Evolutionary conservation across 2,888 invertebrate genomes (phyloP).

Genomic region (Allophyes oxyacanthae): DNA sequence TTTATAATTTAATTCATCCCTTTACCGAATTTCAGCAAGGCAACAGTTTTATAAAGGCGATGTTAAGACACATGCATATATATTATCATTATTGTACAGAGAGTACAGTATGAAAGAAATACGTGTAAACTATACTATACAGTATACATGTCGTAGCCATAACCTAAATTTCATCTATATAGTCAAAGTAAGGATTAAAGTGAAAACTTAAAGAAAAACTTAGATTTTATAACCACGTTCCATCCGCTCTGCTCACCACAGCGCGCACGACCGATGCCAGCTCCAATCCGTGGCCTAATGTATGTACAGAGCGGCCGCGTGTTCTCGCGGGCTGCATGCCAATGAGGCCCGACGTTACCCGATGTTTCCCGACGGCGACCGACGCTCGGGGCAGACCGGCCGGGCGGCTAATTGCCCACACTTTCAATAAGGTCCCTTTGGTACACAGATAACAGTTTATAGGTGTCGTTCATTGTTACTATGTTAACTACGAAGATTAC

Average conservation of each 20-base stretch:
- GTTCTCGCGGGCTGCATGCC: slow-evolving; percentile 11
- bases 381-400: neutral
- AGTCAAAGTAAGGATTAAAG: too few relatives aligned
- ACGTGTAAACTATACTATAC: too few relatives aligned
- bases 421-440: slow-evolving; percentile 9
- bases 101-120: too few relatives aligned
- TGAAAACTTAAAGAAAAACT: too few relatives aligned
- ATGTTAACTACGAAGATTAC: neutral
- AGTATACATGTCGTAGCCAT: too few relatives aligned
- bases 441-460: slow-evolving; percentile 3
- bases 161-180: too few relatives aligned
- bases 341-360: slow-evolving; percentile 6
- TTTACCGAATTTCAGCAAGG: too few relatives aligned
- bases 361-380: neutral
- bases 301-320: slow-evolving; percentile 14
- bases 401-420: slow-evolving; percentile 10
- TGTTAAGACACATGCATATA: too few relatives aligned
- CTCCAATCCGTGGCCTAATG: slow-evolving; percentile 12
- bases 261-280: neutral
- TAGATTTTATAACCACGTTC: too few relatives aligned
- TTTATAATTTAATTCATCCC: too few relatives aligned
- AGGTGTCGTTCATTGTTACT: slow-evolving; percentile 3
- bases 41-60: too few relatives aligned
- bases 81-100: too few relatives aligned
- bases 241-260: neutral